Evolutionary conservation across 1,140 invertebrate genomes (phyloP), one percentile per base, ranked within the genome.

Genomic region (Macrotrachela quadricornifera): DNA sequence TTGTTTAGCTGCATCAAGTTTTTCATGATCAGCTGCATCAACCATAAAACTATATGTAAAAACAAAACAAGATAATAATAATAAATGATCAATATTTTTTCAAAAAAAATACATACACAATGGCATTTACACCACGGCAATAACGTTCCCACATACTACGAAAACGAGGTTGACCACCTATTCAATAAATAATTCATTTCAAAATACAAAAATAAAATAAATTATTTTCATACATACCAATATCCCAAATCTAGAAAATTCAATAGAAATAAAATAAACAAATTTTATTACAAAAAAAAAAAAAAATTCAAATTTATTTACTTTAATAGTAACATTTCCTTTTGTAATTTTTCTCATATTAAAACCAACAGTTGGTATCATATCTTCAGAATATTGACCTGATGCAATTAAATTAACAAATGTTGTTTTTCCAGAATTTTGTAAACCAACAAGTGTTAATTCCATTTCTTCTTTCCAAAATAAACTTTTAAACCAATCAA

Each of bases 381-480:
- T 97, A 62, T 99, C 94, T 77, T 97, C 92, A 64, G 83, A 92
- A 68, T 96, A 99, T 65, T 96, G 87, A 21, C 91, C 92, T 59
- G 87, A 73, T 73, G 92, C 91, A 72, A 99, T 97, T 74, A 99
- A 91, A 78, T 96, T 97, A 67, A 99, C 91, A 75, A 99, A 99
- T 46, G 94, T 99, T 57, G 94, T 97, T 78, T 99, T 99, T 60
- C 94, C 94, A 47, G 90, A 96, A 72, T 91, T 91, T 63, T 99
- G 92, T 49, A 97, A 76, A 37, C 94, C 94, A 57, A 99, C 91
- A 55, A 99, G 74, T 10, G 92, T 99, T 59, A 99, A 74, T 75
- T 99, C 94, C 90, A 99, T 96, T 73, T 99, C 92, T 72, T 97
- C 91, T 74, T 97, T 97, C 92, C 92, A 97, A 70, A 99, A 97